Percentiles rank a stretch among this genome's conserved stretches.
phyloP scores from a whole-genome alignment of 2,113 vertebrate genomes.

The Prionailurus bengalensis region DNA sequence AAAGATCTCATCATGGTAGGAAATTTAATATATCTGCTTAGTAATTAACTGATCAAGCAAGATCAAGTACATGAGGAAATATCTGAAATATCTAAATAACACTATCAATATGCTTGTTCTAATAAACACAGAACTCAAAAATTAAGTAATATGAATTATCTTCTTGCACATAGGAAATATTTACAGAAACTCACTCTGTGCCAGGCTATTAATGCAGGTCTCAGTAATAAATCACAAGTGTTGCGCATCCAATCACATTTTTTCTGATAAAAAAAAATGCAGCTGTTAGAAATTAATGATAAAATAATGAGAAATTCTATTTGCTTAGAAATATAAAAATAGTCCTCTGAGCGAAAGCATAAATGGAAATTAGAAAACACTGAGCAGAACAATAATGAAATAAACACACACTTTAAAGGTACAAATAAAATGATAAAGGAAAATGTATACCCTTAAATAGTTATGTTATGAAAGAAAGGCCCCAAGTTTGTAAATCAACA shows the following conservation, averaged over 20 bases:
- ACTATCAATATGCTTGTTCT: neutral
- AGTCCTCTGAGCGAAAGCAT: neutral
- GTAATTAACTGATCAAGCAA: neutral
- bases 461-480: neutral
- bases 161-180: neutral
- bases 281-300: neutral
- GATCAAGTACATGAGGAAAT: neutral
- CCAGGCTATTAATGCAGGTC: neutral
- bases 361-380: constrained; percentile 29
- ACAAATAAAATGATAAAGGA: neutral
- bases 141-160: neutral
- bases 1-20: neutral
- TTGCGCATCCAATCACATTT: neutral
- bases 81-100: neutral
- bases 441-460: neutral
- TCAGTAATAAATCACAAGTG: neutral
- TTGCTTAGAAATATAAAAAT: neutral
- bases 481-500: neutral
- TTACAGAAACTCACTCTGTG: neutral
- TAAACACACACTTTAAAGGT: neutral
- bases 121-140: neutral
- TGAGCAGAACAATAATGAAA: constrained; percentile 6
- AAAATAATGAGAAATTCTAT: neutral
- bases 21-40: neutral
- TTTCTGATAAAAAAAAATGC: constrained; percentile 14